Conservation (phyloP, 2,888 invertebrate species). For the Hemithea aestivaria region DNA sequence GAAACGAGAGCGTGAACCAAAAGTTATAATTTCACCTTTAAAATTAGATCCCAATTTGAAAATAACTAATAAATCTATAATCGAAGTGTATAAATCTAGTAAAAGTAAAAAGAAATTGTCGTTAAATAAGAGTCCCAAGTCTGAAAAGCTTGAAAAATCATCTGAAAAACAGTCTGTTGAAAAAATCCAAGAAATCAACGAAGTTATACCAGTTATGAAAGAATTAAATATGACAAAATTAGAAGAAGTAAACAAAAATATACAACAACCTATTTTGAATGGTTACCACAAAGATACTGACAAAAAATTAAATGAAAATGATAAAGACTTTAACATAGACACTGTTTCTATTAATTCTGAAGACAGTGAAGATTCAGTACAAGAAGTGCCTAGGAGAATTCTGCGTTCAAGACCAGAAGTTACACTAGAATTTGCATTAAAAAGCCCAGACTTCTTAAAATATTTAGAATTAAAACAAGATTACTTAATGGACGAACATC, state of each 20-base stretch:
- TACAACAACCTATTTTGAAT: constrained; percentile 14
- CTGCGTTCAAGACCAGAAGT: constrained; percentile 28
- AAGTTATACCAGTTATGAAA: no score
- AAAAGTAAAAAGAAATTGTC: no score
- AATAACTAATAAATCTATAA: constrained; percentile 4
- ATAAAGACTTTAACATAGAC: constrained; percentile 33
- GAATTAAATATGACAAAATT: no score
- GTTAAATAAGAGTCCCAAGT: no score
- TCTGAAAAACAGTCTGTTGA: no score
- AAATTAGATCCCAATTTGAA: constrained; percentile 3
- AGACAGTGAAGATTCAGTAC: constrained; percentile 33
- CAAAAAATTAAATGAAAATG: constrained; percentile 18
- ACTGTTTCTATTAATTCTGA: constrained; percentile 36
- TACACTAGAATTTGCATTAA: constrained; percentile 27
- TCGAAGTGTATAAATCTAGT: constrained; percentile 6
- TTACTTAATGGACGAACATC: constrained; percentile 66
- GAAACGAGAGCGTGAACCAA: constrained; percentile 13
- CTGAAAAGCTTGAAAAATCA: no score
- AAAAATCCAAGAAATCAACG: no score
- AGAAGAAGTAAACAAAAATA: constrained; percentile 4
- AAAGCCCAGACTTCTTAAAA: constrained; percentile 63
- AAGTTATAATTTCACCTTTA: constrained; percentile 15
- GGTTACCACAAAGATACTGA: constrained; percentile 6
- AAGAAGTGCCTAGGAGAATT: constrained; percentile 32
- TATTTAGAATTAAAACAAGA: constrained; percentile 70